Conservation (phyloP, 2,888 invertebrate species). For the Phyllotreta cruciferae region DNA sequence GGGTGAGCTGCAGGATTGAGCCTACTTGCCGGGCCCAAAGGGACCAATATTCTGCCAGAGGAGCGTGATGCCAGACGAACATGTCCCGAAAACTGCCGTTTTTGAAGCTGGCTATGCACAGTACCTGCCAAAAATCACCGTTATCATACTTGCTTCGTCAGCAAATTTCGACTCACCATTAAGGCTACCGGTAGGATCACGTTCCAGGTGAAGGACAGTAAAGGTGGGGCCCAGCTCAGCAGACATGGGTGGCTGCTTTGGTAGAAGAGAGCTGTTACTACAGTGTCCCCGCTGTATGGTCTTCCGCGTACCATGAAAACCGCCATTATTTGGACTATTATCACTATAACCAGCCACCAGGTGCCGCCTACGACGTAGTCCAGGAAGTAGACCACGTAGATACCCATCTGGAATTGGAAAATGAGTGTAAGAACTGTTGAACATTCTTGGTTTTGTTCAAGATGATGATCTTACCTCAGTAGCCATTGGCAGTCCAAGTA, state of each 20-base stretch:
- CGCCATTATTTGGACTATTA: slow-evolving; percentile 79
- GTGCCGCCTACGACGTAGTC: slow-evolving; percentile 84
- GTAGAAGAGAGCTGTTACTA: slow-evolving; percentile 70
- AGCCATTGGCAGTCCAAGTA: slow-evolving; percentile 84
- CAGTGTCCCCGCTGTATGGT: slow-evolving; percentile 82
- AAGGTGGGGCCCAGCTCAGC: slow-evolving; percentile 69
- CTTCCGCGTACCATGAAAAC: slow-evolving; percentile 86
- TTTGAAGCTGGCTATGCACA: slow-evolving; percentile 75
- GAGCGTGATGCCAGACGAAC: slow-evolving; percentile 69
- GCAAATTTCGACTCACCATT: slow-evolving; percentile 65
- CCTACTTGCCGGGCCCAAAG: slow-evolving; percentile 82
- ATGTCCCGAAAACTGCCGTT: slow-evolving; percentile 72
- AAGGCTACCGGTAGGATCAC: slow-evolving; percentile 83
- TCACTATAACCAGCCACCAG: slow-evolving; percentile 87
- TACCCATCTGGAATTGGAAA: slow-evolving; percentile 70
- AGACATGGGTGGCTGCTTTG: slow-evolving; percentile 59
- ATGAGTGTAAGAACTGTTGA: slow-evolving; percentile 11
- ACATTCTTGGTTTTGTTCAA: slow-evolving; percentile 5
- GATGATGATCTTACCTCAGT: slow-evolving; percentile 72
- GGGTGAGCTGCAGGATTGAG: slow-evolving; percentile 76
- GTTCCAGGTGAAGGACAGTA: slow-evolving; percentile 87
- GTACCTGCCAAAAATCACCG: slow-evolving; percentile 59
- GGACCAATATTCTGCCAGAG: slow-evolving; percentile 76
- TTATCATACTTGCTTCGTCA: not conserved
- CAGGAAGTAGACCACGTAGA: slow-evolving; percentile 82